Percentiles rank a stretch among this genome's conserved stretches.
Evolutionary conservation across 2,888 invertebrate species (phyloP).

Genomic region (Phengaris arion): DNA sequence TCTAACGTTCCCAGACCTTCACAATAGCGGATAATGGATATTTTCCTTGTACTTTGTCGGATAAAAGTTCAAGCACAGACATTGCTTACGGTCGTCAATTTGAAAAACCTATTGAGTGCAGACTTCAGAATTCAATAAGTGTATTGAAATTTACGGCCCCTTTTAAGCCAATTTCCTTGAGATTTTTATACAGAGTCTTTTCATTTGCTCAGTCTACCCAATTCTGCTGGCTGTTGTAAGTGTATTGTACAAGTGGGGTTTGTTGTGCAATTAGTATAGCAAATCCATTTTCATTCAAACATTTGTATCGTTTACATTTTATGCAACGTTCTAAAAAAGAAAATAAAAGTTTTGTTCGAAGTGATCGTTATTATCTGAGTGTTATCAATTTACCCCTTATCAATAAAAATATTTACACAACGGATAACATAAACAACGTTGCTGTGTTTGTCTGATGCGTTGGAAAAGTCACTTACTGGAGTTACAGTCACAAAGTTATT

Average conservation of each 20-base stretch:
- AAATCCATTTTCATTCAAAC: too few species aligned
- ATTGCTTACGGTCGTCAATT: slow-evolving; percentile 1
- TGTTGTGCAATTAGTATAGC: too few species aligned
- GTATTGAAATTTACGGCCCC: not conserved
- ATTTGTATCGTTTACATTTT: not conserved
- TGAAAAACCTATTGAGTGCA: slow-evolving; percentile 9
- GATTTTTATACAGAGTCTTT: not conserved
- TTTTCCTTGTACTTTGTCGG: not conserved
- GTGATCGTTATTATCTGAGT: not conserved
- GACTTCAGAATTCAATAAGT: not conserved
- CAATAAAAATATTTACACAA: too few species aligned
- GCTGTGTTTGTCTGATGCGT: too few species aligned
- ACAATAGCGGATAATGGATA: not conserved
- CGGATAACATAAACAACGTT: too few species aligned
- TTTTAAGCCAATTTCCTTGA: not conserved
- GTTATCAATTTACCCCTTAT: not conserved
- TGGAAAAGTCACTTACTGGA: too few species aligned
- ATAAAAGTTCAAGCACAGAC: slow-evolving; percentile 3
- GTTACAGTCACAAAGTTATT: slow-evolving; percentile 19
- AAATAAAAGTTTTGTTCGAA: not conserved
- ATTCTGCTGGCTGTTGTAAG: not conserved
- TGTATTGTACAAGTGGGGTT: not conserved
- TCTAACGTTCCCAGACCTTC: slow-evolving; percentile 9
- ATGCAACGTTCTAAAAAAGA: not conserved
- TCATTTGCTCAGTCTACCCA: not conserved